Base-by-base conservation (phyloP, 2,888 invertebrate genomes). In the Vannuccia rotundouncinata region DNA sequence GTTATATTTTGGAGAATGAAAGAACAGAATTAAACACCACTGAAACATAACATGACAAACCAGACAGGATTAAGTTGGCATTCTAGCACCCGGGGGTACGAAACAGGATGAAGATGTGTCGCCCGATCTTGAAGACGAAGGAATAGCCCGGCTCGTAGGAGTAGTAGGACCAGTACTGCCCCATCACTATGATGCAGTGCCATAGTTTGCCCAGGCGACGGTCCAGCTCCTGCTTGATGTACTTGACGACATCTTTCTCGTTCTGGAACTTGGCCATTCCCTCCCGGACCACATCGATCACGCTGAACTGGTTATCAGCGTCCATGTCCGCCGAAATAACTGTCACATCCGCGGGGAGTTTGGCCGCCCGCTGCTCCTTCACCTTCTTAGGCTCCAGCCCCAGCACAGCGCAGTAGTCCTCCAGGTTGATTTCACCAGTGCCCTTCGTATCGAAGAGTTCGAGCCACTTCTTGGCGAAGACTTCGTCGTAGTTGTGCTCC, bases 381-480 rank as follows among this genome's bases (percentile, higher is more conserved):
- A 79, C 80, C 2, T 29, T 80, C 66, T 81, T 81, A 27, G 29
- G 31, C 79, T 80, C 80, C 13, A 80, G 29, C 17, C 80, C 80
- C 17, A 80, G 66, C 1, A 80, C 79, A 29, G 30, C 30, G 31
- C 81, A 80, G 29, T 80, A 80, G 29, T 80, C 80, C 10, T 80
- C 80, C 59, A 80, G 31, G 22, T 59, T 80, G 59, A 80, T 80
- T 22, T 27, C 79, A 13, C 80, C 80, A 17, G 30, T 80, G 25
- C 79, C 79, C 13, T 80, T 79, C 17, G 30, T 80, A 30, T 80
- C 80, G 74, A 80, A 80, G 10, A 80, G 80, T 17, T 29, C 0
- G 1, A 80, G 79, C 80, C 80, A 80, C 81, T 80, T 80, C 80
- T 74, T 59, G 13, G 59, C 78, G 28, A 78, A 78, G 2, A 75